Base-by-base conservation (phyloP, 2,113 vertebrate genomes). In the Deroptyus accipitrinus region DNA sequence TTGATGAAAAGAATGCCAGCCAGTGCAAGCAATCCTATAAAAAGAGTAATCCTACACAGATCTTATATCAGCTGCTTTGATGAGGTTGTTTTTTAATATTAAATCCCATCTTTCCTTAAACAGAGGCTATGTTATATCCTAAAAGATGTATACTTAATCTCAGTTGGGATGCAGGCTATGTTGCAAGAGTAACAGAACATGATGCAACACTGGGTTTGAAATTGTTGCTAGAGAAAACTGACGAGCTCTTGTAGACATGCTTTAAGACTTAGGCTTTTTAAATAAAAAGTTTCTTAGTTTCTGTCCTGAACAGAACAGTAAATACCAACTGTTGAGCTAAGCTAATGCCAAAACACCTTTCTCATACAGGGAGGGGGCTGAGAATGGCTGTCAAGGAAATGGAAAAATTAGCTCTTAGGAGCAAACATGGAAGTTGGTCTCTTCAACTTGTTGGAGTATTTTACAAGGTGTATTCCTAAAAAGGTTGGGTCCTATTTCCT, bases 131-230 rank as follows among this genome's bases (percentile, higher is more conserved):
- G 37, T 63, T 19, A 8, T 25, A 55, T 41, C 27, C 63, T 7
- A 52, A 41, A 68, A 83, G 17, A 64, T 12, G 4, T 12, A 7
- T 44, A 22, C 19, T 68, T 39, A 3, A 62, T 87, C 66, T 81
- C 54, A 39, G 59, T 73, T 69, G 0, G 0, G 10, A 57, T 77
- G 22, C 63, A 37, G 35, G 44, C 28, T 18, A 7, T 4, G 0
- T 48, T 80, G 41, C 63, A 81, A 74, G 27, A 41, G 14, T 62
- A 61, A 35, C 31, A 74, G n/a, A 84, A 94, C 27, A 49, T 67
- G 4, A 54, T 75, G n/a, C 28, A 77, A 8, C 7, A 3, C 49
- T 73, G 67, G 64, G 72, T 91, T 64, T 68, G 27, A 76, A 91
- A 82, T 46, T 17, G 11, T 70, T 81, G 70, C 72, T 42, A 67